phyloP scores from a whole-genome alignment of 2,113 vertebrate species.

The Myrmecobius fasciatus region DNA sequence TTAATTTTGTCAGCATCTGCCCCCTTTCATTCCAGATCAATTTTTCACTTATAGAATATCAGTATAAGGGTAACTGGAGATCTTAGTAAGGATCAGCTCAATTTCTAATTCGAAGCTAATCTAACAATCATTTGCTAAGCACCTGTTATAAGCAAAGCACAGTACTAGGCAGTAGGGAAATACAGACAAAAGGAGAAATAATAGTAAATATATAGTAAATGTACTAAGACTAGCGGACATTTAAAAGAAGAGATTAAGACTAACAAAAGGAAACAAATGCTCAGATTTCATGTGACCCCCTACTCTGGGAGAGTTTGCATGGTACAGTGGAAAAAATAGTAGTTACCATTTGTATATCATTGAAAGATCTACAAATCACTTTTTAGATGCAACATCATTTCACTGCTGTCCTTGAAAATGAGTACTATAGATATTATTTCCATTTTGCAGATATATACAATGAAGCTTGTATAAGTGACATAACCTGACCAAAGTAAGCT shows the following conservation, averaged over 20 bases:
- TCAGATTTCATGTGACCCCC: background rate
- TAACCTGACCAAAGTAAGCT: background rate
- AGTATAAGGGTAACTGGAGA: background rate
- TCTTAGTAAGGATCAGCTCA: background rate
- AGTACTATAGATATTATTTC: background rate
- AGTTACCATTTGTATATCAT: background rate
- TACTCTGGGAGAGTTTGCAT: background rate
- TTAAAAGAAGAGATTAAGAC: background rate
- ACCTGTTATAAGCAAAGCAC: background rate
- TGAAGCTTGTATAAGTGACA: background rate
- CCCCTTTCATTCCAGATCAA: background rate
- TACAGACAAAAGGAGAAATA: background rate
- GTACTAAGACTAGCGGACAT: background rate
- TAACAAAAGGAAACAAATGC: background rate
- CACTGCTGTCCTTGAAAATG: background rate
- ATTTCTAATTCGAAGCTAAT: background rate
- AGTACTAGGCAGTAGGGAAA: background rate
- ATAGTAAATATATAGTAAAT: too few species aligned
- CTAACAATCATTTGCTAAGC: background rate
- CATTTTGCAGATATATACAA: background rate
- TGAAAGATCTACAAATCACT: background rate
- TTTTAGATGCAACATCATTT: conserved; percentile 26
- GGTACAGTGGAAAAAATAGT: background rate
- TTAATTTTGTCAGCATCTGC: background rate
- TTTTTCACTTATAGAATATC: background rate